Conservation (phyloP, 2,888 invertebrate genomes). For the Harpagoxenus sublaevis region DNA sequence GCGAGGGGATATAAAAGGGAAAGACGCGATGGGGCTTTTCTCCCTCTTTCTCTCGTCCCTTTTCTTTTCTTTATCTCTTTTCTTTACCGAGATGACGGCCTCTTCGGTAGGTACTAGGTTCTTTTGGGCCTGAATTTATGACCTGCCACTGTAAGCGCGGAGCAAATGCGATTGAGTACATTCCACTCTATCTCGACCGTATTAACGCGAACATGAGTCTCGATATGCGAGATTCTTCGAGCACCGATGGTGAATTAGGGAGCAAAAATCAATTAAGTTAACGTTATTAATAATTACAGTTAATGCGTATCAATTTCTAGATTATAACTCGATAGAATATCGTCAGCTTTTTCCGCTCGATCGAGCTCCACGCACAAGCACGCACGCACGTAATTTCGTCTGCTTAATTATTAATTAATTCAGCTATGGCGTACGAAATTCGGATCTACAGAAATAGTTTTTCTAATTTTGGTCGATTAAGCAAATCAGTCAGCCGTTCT, state of each 20-base stretch:
- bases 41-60: background rate
- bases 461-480: conserved; percentile 28
- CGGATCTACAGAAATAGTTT: conserved; percentile 1
- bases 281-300: conserved; percentile 1
- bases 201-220: background rate
- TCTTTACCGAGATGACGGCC: conserved; percentile 10
- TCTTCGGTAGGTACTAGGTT: conserved; percentile 15
- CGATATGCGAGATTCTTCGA: background rate
- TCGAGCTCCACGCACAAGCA: background rate
- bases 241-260: background rate
- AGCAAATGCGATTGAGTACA: background rate
- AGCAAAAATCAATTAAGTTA: conserved; percentile 17
- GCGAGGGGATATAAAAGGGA: background rate
- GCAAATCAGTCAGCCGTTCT: background rate
- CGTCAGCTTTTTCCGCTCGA: background rate
- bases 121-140: conserved; percentile 23
- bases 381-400: background rate
- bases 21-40: conserved; percentile 2
- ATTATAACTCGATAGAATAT: conserved; percentile 5
- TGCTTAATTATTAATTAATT: conserved; percentile 38
- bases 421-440: background rate
- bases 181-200: background rate
- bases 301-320: background rate
- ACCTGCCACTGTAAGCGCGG: background rate
- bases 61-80: background rate